These are phyloP conservation scores for Drosophila albomicans DNA, from an alignment of 1,140 invertebrate genomes.

Conservation along the genomic window DNA sequence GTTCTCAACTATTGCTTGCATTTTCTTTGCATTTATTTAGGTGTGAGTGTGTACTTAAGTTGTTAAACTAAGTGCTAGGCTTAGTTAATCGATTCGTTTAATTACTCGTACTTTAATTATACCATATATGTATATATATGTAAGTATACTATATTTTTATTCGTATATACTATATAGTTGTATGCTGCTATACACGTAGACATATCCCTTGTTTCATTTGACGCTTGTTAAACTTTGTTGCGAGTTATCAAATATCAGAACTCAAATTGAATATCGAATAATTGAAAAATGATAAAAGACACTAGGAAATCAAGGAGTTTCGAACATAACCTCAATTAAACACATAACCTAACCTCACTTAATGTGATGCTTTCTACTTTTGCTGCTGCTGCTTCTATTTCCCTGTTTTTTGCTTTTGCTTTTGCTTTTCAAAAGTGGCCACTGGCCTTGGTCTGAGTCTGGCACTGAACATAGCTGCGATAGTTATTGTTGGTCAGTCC, in stretches of 20 bases:
- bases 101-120: constrained; percentile 22
- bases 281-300: constrained; percentile 15
- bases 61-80: constrained; percentile 33
- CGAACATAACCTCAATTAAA: constrained; percentile 27
- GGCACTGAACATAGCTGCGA: constrained; percentile 71
- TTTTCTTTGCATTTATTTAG: constrained; percentile 12
- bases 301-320: constrained; percentile 14
- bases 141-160: constrained; percentile 20
- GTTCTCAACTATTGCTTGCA: constrained; percentile 17
- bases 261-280: constrained; percentile 8
- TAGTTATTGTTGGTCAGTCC: constrained; percentile 69
- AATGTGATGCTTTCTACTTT: background rate
- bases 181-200: constrained; percentile 77
- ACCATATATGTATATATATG: constrained; percentile 28
- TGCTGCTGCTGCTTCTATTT: constrained; percentile 2
- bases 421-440: constrained; percentile 56
- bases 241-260: constrained; percentile 43
- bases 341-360: constrained; percentile 27
- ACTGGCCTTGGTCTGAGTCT: constrained; percentile 51
- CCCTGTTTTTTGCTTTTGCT: constrained; percentile 33
- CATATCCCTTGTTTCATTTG: constrained; percentile 85
- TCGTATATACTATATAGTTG: background rate
- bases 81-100: constrained; percentile 56
- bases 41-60: constrained; percentile 7
- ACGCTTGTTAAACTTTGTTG: constrained; percentile 84